These are phyloP conservation scores for Cynodonichthys magdalenae DNA, from an alignment of 2,797 vertebrate species.

Conservation along the genomic window DNA sequence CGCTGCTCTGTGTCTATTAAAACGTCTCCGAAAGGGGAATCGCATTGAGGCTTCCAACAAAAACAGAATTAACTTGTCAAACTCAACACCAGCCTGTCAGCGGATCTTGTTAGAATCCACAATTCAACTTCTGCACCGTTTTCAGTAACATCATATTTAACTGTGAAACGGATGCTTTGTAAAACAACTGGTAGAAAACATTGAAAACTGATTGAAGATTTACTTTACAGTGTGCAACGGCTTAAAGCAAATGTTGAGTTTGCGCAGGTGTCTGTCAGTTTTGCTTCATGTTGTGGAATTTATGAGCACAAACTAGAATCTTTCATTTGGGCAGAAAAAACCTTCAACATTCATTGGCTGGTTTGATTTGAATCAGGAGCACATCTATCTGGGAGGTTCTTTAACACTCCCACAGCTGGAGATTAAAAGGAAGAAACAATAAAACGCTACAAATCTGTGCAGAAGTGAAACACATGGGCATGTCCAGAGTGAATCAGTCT, in stretches of 20 bases:
- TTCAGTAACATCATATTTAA: slow-evolving; percentile 49
- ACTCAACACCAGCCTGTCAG: slow-evolving; percentile 47
- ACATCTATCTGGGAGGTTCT: slow-evolving; percentile 42
- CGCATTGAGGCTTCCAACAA: slow-evolving; percentile 26
- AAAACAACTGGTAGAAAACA: slow-evolving; percentile 15
- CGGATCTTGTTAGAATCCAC: slow-evolving; percentile 30
- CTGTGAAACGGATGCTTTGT: slow-evolving; percentile 50
- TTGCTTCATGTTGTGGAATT: slow-evolving; percentile 42
- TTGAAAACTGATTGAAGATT: slow-evolving; percentile 5
- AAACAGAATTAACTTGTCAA: slow-evolving; percentile 57
- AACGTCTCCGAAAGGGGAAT: slow-evolving; percentile 34
- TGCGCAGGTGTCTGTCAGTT: slow-evolving; percentile 38
- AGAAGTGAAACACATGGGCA: slow-evolving; percentile 21
- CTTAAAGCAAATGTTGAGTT: slow-evolving; percentile 5
- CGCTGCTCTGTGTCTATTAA: slow-evolving; percentile 20
- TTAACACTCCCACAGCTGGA: slow-evolving; percentile 35
- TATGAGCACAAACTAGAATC: slow-evolving; percentile 30
- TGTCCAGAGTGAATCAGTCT: slow-evolving; percentile 20
- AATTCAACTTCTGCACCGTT: slow-evolving; percentile 33
- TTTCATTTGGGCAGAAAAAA: slow-evolving; percentile 32
- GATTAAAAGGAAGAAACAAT: slow-evolving; percentile 23
- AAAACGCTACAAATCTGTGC: slow-evolving; percentile 26
- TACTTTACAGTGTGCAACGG: slow-evolving; percentile 33
- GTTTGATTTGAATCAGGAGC: slow-evolving; percentile 53
- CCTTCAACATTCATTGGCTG: slow-evolving; percentile 38